Base-by-base conservation (phyloP, 2,797 vertebrate species). In the Coccyzus lansbergi region DNA sequence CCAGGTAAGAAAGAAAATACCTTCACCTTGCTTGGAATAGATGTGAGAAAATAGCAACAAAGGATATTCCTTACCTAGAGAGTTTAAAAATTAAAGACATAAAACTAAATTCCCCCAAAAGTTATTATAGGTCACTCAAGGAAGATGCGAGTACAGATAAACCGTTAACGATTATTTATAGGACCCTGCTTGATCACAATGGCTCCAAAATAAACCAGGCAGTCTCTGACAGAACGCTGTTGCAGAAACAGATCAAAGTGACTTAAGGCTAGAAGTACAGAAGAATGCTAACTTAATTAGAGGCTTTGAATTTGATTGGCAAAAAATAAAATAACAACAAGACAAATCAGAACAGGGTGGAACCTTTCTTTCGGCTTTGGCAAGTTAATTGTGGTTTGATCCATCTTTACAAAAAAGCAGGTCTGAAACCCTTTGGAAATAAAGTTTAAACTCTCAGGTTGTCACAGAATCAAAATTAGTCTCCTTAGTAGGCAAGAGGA, bases 161-260 rank as follows among this genome's bases (percentile, higher is more conserved):
- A 67, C 12, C 8, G 38, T 9, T 11, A n/a, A n/a, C 0, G 0
- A 29, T 19, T 51, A 34, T 60, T 71, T 46, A 17, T n/a, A 52
- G 6, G 10, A 68, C 22, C 36, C 29, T 38, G 8, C 26, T 82
- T 34, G 4, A 48, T 51, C 24, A 60, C 29, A 46, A 68, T 4
- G 6, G 3, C 33, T 81, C 33, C 24, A n/a, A 64, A 79, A 65
- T 8, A 36, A 86, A 82, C 7, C 3, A 1, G 4, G 3, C 19
- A 51, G 25, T 9, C 46, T 78, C 44, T 38, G 34, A 79, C 18
- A 62, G 49, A 59, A 62, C 21, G 44, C 6, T 70, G 11, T 38
- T 49, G 18, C 29, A 65, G 25, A 58, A 79, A 92, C 3, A 34
- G 7, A 38, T 19, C 42, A 10, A 40, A 60, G 20, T 26, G 28